These are phyloP conservation scores for Saxidomus purpurata DNA, from an alignment of 1,140 invertebrate genomes.

Conservation along the genomic window DNA sequence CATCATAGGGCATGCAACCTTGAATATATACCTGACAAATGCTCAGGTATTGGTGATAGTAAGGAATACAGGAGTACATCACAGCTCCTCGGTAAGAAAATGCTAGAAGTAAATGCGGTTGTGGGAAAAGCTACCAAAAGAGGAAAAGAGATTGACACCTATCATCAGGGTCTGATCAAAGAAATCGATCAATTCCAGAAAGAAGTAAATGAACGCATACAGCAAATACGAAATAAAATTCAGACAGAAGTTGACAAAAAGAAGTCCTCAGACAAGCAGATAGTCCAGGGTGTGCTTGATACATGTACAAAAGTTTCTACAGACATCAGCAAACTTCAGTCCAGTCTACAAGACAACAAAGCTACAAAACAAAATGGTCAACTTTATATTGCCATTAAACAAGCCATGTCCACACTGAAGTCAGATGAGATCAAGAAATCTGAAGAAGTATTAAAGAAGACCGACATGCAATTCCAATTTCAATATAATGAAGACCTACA, in stretches of 20 bases:
- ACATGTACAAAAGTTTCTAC: not conserved
- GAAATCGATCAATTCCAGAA: not conserved
- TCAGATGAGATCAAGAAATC: not conserved
- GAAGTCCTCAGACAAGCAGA: not conserved
- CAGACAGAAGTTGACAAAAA: not conserved
- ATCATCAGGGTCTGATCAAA: not conserved
- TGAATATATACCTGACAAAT: not conserved
- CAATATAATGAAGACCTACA: not conserved
- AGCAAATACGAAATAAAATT: not conserved
- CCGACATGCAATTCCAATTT: not conserved
- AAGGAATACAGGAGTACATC: not conserved
- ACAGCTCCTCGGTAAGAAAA: not conserved
- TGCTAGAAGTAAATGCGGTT: not conserved
- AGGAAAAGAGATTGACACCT: not conserved
- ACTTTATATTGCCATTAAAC: not conserved
- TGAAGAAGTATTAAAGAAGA: not conserved
- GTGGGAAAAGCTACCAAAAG: not conserved
- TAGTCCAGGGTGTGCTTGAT: not conserved
- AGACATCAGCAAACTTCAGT: not conserved
- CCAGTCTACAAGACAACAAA: not conserved
- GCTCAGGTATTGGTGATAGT: not conserved
- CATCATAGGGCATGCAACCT: not conserved
- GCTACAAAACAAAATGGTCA: not conserved
- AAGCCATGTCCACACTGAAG: not conserved
- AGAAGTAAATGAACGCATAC: not conserved